A percentile compares a stretch with the other conserved stretches of the same genome.
phyloP scores from a whole-genome alignment of 1,140 invertebrate species.

The Ericerus pela region DNA sequence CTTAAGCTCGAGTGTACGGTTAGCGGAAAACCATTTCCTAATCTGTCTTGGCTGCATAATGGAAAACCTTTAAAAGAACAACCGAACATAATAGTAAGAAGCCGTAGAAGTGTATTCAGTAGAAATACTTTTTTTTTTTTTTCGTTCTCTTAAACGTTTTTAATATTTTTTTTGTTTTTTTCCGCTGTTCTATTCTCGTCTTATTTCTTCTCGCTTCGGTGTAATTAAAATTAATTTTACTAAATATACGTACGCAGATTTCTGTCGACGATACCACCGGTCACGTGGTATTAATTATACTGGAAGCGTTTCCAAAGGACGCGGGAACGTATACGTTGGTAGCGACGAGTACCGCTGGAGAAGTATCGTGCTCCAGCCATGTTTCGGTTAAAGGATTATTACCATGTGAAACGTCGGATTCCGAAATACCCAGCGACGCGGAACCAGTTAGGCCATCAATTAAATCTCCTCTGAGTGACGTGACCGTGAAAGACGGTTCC shows the following conservation, averaged over 20 bases:
- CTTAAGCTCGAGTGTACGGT: constrained; percentile 51
- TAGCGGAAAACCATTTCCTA: constrained; percentile 40
- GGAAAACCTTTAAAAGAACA: constrained; percentile 41
- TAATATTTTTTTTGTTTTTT: too few species aligned
- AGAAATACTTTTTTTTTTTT: neutral
- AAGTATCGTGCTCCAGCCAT: constrained; percentile 43
- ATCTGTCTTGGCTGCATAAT: constrained; percentile 48
- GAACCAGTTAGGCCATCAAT: constrained; percentile 56
- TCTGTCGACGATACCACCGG: constrained; percentile 38
- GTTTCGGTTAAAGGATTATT: constrained; percentile 53
- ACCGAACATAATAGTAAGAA: constrained; percentile 35
- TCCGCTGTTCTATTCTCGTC: too few species aligned
- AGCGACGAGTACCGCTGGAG: constrained; percentile 47
- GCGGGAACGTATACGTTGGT: constrained; percentile 48
- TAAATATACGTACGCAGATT: neutral
- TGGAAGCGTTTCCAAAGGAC: constrained; percentile 53
- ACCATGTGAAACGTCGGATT: constrained; percentile 55
- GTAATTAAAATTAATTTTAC: neutral
- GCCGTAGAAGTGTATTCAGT: neutral
- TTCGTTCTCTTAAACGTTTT: too few species aligned
- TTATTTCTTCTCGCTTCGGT: too few species aligned
- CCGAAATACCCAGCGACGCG: constrained; percentile 50
- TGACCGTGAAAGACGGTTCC: constrained; percentile 51
- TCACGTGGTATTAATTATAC: constrained; percentile 45
- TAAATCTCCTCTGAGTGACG: constrained; percentile 51